Conservation (phyloP, 2,888 invertebrate species). For the Apamea anceps region DNA sequence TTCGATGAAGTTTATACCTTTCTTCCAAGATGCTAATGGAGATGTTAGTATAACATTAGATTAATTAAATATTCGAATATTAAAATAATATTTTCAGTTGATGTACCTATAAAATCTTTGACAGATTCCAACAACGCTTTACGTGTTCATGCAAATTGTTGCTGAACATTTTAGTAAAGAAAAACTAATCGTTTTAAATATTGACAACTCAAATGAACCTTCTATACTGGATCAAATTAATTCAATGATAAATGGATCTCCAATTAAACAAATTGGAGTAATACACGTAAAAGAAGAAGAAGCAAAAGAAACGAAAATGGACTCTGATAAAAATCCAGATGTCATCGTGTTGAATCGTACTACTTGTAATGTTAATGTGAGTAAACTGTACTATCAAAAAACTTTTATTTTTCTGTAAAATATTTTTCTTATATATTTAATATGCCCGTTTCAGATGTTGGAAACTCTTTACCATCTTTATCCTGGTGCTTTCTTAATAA, state of each 20-base stretch:
- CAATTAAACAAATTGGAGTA: not conserved
- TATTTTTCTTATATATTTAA: not conserved
- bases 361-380: constrained; percentile 2
- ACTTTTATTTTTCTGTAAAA: too few relatives aligned
- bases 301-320: not conserved
- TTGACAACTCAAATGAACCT: constrained; percentile 3
- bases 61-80: not conserved
- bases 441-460: not conserved
- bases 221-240: not conserved
- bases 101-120: not conserved
- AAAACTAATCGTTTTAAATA: not conserved
- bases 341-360: not conserved
- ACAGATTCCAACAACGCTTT: not conserved
- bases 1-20: constrained; percentile 22
- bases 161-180: not conserved
- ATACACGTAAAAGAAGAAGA: constrained; percentile 1
- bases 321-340: constrained; percentile 1
- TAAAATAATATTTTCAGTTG: not conserved
- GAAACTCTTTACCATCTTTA: constrained; percentile 5
- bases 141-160: constrained; percentile 16
- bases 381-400: not conserved
- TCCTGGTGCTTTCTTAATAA: not conserved
- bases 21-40: constrained; percentile 17
- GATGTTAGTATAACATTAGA: constrained; percentile 7
- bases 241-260: not conserved